These are phyloP conservation scores for Frankliniella intonsa DNA, from an alignment of 2,888 invertebrate genomes.

Conservation along the genomic window DNA sequence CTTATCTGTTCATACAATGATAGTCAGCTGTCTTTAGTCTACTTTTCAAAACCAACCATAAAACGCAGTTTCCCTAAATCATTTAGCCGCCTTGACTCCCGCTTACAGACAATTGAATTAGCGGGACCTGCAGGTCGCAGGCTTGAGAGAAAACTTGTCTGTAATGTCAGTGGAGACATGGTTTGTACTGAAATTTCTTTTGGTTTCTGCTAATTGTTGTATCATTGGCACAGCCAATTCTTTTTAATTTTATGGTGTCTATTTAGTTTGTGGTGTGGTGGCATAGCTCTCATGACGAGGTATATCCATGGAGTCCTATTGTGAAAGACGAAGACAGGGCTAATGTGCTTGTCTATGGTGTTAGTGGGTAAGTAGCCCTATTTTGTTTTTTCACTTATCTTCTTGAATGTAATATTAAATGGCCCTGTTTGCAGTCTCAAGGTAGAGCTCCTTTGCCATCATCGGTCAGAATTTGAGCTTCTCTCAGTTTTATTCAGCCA, in stretches of 20 bases:
- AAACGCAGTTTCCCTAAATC: conserved; percentile 55
- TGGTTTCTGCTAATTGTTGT: not conserved
- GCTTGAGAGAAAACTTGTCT: conserved; percentile 53
- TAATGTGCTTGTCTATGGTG: conserved; percentile 76
- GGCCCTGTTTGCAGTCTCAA: conserved; percentile 52
- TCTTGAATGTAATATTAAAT: too few relatives aligned
- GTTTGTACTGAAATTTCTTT: conserved; percentile 43
- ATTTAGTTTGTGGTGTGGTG: conserved; percentile 72
- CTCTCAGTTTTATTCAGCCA: conserved; percentile 73
- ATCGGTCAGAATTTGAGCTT: conserved; percentile 84
- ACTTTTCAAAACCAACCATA: conserved; percentile 57
- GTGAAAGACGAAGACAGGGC: conserved; percentile 79
- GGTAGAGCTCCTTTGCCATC: conserved; percentile 70
- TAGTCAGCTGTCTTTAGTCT: conserved; percentile 62
- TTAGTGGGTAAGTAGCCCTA: conserved; percentile 56
- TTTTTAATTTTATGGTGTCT: not conserved
- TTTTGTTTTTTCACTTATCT: too few relatives aligned
- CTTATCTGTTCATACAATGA: conserved; percentile 66
- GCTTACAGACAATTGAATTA: conserved; percentile 55
- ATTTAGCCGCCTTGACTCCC: conserved; percentile 63
- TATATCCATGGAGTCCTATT: conserved; percentile 89
- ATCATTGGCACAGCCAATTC: not conserved
- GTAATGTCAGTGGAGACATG: conserved; percentile 51
- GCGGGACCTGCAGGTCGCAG: conserved; percentile 54
- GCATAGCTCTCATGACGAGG: conserved; percentile 74